These are phyloP conservation scores for Lithobates sylvaticus DNA, from an alignment of 2,797 vertebrate genomes.

Conservation along the genomic window DNA sequence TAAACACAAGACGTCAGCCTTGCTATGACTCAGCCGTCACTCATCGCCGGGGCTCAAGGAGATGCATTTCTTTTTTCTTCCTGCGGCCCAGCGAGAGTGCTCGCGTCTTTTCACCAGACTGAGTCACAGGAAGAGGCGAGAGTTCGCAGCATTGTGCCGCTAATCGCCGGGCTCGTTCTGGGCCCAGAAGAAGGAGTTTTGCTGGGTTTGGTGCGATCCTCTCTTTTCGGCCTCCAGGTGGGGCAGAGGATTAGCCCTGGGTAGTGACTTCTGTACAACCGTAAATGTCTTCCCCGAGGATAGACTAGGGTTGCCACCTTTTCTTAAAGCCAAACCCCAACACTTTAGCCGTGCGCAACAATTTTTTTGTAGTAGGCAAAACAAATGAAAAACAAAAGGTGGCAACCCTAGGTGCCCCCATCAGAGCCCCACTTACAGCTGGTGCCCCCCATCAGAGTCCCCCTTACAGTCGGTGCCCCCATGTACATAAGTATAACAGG, in stretches of 20 bases:
- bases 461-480: too few relatives aligned
- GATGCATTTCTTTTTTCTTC: neutral
- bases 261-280: neutral
- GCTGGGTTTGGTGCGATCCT: neutral
- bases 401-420: too few relatives aligned
- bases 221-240: slow-evolving; percentile 5
- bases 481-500: too few relatives aligned
- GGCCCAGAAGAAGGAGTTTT: slow-evolving; percentile 6
- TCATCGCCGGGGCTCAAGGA: neutral
- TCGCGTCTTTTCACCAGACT: neutral
- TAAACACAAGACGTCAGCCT: neutral
- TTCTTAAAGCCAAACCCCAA: too few relatives aligned
- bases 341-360: too few relatives aligned
- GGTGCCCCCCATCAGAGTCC: too few relatives aligned
- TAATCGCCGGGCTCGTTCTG: slow-evolving; percentile 15
- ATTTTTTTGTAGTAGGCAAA: too few relatives aligned
- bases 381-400: too few relatives aligned
- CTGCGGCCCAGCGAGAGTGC: neutral
- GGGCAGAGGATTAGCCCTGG: neutral
- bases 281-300: neutral
- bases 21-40: slow-evolving; percentile 7
- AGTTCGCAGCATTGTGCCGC: neutral
- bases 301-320: too few relatives aligned
- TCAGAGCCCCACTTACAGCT: too few relatives aligned
- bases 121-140: neutral